A percentile compares a stretch with the other conserved stretches of the same genome.
These are phyloP conservation scores for Caenorhabditis wallacei DNA, from an alignment of 2,888 invertebrate species.

Conservation along the genomic window DNA sequence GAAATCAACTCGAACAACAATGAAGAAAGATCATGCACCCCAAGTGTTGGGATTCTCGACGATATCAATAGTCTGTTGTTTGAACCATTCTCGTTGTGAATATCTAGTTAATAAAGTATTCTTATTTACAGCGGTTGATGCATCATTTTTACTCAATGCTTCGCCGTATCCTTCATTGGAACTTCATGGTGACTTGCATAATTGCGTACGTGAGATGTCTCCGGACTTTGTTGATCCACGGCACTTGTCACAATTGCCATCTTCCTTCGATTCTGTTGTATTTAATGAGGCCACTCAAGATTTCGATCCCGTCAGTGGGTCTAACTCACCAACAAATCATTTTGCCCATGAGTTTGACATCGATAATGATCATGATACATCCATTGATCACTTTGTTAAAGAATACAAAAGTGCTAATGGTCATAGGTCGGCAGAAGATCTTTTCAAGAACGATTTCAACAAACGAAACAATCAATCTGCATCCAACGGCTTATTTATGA, in stretches of 20 bases:
- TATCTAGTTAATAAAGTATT: slow-evolving; percentile 4
- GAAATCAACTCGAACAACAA: not conserved
- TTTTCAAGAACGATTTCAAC: not conserved
- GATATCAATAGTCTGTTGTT: slow-evolving; percentile 19
- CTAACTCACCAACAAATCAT: not conserved
- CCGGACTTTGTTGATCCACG: not conserved
- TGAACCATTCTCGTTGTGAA: slow-evolving; percentile 1
- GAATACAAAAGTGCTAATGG: not conserved
- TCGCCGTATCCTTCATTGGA: slow-evolving; percentile 6
- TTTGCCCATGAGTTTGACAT: not conserved
- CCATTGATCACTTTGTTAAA: not conserved
- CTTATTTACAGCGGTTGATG: slow-evolving; percentile 32
- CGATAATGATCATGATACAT: not conserved
- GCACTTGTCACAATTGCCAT: not conserved
- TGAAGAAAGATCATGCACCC: not conserved
- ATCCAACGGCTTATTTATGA: not conserved
- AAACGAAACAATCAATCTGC: not conserved
- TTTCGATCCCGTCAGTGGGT: not conserved
- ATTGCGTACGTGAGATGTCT: not conserved
- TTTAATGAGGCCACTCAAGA: not conserved
- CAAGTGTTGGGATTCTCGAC: slow-evolving; percentile 10
- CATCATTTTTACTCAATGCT: slow-evolving; percentile 11
- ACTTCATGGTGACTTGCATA: slow-evolving; percentile 3
- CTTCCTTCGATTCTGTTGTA: slow-evolving; percentile 1
- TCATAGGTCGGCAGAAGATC: not conserved